Evolutionary conservation across 64 coral and sea anemone species (phyloP), one percentile per base, ranked within the genome.

Genomic region (Stichodactyla helianthus): DNA sequence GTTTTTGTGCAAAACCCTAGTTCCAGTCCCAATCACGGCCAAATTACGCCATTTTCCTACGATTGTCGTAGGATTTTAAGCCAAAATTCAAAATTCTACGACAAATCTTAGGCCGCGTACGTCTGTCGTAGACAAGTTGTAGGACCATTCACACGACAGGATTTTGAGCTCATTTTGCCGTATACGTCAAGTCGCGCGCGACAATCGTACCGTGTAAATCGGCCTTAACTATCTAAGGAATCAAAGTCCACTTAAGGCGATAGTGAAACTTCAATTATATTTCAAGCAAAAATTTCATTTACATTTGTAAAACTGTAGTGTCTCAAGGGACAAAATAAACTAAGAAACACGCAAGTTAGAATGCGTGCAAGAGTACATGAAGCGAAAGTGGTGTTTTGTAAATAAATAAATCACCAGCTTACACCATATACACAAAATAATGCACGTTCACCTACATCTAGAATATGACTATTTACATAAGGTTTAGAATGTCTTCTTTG

Each of bases 351-450:
- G 68, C 26, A 12, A 74, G 27, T 26, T 12, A 31, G 4, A 74
- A 74, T 31, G 26, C 68, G 25, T 74, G 68, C 25, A 74, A 74
- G 26, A 74, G 68, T 74, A 74, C 68, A 74, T 74, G 68, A 74
- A 28, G 4, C 11, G 68, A 74, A 5, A 26, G 68, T 74, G 68
- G 7, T 31, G 10, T 31, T 74, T 31, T n/a, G 68, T 31, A 31
- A 31, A 74, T 74, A 74, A 74, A 74, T 74, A 74, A 26, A 12
- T 25, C 68, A 74, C 68, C 68, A 74, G 12, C 68, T 20, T 68
- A 23, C 27, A 74, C 68, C 68, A 31, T 74, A 15, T 58, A 58
- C 14, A 11, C 8, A 11, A 58, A 58, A 11, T 58, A 23, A 26
- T 26, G 27, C 68, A 26, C 68, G 22, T 74, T 27, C 68, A 74